These are phyloP conservation scores for Seriola aureovittata DNA, from an alignment of 2,113 vertebrate species.

Conservation along the genomic window DNA sequence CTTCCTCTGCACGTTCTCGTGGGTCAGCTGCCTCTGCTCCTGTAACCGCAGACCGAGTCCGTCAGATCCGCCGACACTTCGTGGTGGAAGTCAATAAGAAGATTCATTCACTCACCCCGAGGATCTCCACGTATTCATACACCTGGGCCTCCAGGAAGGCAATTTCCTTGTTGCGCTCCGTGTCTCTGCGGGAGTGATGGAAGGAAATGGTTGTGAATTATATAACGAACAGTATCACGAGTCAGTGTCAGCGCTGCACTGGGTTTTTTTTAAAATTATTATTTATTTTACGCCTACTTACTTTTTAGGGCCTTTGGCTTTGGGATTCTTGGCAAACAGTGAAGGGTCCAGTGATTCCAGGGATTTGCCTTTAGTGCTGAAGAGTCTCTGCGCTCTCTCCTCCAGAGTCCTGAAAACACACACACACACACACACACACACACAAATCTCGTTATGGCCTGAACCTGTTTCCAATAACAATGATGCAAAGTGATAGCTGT, in stretches of 20 bases:
- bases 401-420: slow-evolving; percentile 90
- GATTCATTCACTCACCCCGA: slow-evolving; percentile 89
- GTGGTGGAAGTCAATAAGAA: no score
- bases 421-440: no score
- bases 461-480: neutral
- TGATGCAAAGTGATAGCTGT: neutral
- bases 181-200: slow-evolving; percentile 86
- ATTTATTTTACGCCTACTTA: slow-evolving; percentile 59
- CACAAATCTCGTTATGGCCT: no score
- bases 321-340: slow-evolving; percentile 97
- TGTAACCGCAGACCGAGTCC: slow-evolving; percentile 41
- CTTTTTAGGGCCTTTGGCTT: slow-evolving; percentile 97
- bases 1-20: slow-evolving; percentile 98
- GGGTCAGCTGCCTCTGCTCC: slow-evolving; percentile 97
- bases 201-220: slow-evolving; percentile 6
- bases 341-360: slow-evolving; percentile 94
- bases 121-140: slow-evolving; percentile 97
- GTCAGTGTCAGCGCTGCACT: neutral
- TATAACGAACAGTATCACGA: neutral
- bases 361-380: slow-evolving; percentile 97
- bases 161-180: slow-evolving; percentile 96
- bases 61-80: neutral
- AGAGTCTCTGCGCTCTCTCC: slow-evolving; percentile 95
- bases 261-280: neutral
- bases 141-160: slow-evolving; percentile 97